These are phyloP conservation scores for Neosilurus hyrtlii DNA, from an alignment of 2,797 vertebrate genomes.

Conservation along the genomic window DNA sequence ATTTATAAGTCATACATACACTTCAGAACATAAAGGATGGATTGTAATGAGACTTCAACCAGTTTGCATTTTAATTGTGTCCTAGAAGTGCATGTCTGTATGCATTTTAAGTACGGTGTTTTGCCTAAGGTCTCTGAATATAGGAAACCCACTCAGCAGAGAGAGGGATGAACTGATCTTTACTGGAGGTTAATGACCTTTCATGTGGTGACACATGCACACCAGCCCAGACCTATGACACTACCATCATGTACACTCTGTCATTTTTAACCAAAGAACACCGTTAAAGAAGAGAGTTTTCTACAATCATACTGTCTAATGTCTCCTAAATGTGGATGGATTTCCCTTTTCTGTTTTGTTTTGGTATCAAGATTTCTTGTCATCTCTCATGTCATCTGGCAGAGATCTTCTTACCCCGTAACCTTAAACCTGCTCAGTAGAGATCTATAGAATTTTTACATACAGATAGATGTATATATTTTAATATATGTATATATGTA, in stretches of 20 bases:
- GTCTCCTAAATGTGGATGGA: too few species aligned
- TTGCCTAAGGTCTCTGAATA: not conserved
- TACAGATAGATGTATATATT: too few species aligned
- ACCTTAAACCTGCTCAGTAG: too few species aligned
- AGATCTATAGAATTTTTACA: too few species aligned
- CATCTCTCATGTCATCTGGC: too few species aligned
- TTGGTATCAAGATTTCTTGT: too few species aligned
- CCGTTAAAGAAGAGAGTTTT: too few species aligned
- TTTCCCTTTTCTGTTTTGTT: too few species aligned
- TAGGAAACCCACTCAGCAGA: constrained; percentile 1
- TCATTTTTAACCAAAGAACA: too few species aligned
- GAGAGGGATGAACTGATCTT: not conserved
- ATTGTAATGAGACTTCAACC: not conserved
- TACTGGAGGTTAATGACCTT: constrained; percentile 4
- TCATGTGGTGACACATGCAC: not conserved
- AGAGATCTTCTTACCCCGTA: too few species aligned
- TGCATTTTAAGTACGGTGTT: not conserved
- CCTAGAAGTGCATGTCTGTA: not conserved
- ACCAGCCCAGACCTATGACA: not conserved
- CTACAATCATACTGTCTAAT: too few species aligned
- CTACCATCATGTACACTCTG: not conserved
- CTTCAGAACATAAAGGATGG: not conserved
- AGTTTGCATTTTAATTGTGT: not conserved
- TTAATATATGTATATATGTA: too few species aligned
- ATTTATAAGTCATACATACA: not conserved